phyloP scores from a whole-genome alignment of 2,888 invertebrate genomes.

The Incurvaria masculella region DNA sequence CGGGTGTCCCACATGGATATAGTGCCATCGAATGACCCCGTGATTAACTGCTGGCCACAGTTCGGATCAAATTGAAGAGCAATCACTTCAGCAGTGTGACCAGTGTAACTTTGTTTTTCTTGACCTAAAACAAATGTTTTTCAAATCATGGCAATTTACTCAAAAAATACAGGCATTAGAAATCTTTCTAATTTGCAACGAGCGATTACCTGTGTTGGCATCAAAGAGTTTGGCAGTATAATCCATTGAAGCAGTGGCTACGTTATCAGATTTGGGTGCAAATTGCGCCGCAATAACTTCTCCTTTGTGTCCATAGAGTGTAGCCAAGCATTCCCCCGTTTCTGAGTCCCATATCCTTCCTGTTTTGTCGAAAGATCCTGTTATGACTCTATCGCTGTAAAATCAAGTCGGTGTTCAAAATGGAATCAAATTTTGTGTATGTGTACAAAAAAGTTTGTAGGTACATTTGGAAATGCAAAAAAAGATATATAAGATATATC shows the following conservation, averaged over 20 bases:
- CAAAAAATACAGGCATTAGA: not conserved
- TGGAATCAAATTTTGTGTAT: too few relatives aligned
- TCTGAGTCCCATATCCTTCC: constrained; percentile 70
- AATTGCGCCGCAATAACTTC: constrained; percentile 73
- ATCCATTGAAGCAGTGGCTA: constrained; percentile 78
- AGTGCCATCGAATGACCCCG: constrained; percentile 78
- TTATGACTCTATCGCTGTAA: constrained; percentile 66
- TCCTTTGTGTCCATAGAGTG: constrained; percentile 70
- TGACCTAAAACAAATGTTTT: constrained; percentile 45
- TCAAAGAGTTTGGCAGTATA: constrained; percentile 70
- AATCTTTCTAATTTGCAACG: too few relatives aligned
- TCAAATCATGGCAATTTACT: not conserved
- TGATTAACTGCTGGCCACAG: constrained; percentile 66
- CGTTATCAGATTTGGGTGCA: constrained; percentile 60
- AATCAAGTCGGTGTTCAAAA: constrained; percentile 5
- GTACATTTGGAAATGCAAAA: not conserved
- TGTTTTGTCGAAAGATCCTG: constrained; percentile 79
- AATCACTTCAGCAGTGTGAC: constrained; percentile 75
- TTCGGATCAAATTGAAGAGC: constrained; percentile 67
- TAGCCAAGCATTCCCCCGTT: constrained; percentile 63
- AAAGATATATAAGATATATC: not conserved
- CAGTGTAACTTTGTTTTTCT: constrained; percentile 58
- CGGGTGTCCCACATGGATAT: constrained; percentile 74
- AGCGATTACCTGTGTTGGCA: constrained; percentile 62
- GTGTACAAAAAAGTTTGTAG: too few relatives aligned